Evolutionary conservation across 2,113 vertebrate genomes (phyloP).

Genomic region (Stomatorhinus ivindoensis): DNA sequence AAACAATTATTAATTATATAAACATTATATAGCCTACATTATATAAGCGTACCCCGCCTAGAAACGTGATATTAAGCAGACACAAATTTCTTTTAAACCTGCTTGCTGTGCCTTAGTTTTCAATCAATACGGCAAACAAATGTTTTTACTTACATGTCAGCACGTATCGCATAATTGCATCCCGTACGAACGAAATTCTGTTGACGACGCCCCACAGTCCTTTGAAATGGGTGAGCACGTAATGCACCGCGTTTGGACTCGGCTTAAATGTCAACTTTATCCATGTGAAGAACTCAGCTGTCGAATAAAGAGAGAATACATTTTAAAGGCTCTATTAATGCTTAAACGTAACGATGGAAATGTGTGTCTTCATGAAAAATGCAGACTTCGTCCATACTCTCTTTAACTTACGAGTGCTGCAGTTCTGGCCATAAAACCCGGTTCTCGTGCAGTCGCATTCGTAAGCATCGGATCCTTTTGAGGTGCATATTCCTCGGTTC

Average conservation of each 20-base stretch:
- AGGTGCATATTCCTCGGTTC: conserved; percentile 80
- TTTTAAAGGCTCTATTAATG: neutral
- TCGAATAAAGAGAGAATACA: neutral
- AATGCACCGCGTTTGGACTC: conserved; percentile 77
- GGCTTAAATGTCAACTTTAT: conserved; percentile 76
- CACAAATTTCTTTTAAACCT: neutral
- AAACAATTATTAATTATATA: too few relatives aligned
- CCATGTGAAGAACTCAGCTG: conserved; percentile 86
- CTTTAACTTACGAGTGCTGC: conserved; percentile 70
- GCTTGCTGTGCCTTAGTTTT: neutral
- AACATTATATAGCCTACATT: neutral
- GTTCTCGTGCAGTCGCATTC: conserved; percentile 90
- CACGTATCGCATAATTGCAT: conserved; percentile 88
- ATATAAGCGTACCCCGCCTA: neutral
- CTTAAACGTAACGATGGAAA: neutral
- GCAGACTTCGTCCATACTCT: neutral
- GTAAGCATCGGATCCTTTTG: conserved; percentile 59
- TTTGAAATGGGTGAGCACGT: conserved; percentile 87
- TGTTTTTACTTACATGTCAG: conserved; percentile 76
- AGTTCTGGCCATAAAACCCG: conserved; percentile 81
- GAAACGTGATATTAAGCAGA: neutral
- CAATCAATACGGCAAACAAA: neutral
- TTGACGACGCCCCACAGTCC: conserved; percentile 85
- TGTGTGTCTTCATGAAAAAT: neutral
- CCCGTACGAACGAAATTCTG: conserved; percentile 73